Evolutionary conservation across 1,140 invertebrate genomes (phyloP).

Genomic region (Temnothorax curvispinosus): DNA sequence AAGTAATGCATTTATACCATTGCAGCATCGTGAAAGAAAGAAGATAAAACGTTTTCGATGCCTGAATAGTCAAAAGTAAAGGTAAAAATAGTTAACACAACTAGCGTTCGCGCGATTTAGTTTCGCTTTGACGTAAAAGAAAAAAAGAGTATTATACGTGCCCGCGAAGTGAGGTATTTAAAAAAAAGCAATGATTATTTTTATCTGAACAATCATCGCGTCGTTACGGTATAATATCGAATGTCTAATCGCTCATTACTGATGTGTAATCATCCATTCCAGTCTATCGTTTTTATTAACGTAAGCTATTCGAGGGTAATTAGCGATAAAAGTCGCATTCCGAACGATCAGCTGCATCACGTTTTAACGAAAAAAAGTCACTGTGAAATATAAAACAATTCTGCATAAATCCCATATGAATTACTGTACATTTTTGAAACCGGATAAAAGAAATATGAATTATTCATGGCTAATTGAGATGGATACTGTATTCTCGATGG

Average conservation of each 20-base stretch:
- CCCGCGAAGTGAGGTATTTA: not conserved
- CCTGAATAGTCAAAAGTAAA: slow-evolving; percentile 1
- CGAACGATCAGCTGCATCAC: not conserved
- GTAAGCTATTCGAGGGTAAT: slow-evolving; percentile 6
- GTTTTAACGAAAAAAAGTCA: not conserved
- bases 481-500: not conserved
- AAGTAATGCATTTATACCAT: not conserved
- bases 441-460: not conserved
- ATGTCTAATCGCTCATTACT: not conserved
- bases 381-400: not conserved
- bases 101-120: not conserved
- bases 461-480: not conserved
- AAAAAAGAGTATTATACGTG: not conserved
- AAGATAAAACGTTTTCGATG: not conserved
- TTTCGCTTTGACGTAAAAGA: not conserved
- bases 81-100: not conserved
- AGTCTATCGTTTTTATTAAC: slow-evolving; percentile 25
- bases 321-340: slow-evolving; percentile 41
- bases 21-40: not conserved
- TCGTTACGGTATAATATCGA: not conserved
- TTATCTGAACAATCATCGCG: slow-evolving; percentile 20
- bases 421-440: not conserved
- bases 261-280: slow-evolving; percentile 12
- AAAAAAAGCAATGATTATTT: not conserved
- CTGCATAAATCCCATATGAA: not conserved